Evolutionary conservation across 2,888 invertebrate species (phyloP).

Genomic region (Acanthopleura granulata): DNA sequence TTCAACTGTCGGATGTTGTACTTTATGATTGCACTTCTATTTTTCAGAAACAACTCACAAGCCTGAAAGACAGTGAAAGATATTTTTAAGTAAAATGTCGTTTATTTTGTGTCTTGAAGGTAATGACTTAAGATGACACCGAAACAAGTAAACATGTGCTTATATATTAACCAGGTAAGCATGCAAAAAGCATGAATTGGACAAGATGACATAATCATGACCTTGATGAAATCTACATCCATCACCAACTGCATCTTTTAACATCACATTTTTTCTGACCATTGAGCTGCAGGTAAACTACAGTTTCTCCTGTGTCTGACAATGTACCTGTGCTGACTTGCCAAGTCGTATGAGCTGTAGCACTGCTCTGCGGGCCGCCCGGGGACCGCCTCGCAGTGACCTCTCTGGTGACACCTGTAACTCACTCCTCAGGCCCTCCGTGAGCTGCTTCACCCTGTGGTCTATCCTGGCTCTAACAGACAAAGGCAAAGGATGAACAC

Average conservation of each 20-base stretch:
- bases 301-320: not conserved
- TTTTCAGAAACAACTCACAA: conserved; percentile 84
- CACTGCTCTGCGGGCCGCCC: conserved; percentile 87
- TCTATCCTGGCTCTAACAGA: conserved; percentile 62
- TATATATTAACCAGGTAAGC: not conserved
- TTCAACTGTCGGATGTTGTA: conserved; percentile 83
- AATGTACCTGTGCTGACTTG: conserved; percentile 74
- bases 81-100: not conserved
- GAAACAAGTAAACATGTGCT: not conserved
- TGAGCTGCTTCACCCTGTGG: conserved; percentile 74
- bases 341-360: conserved; percentile 85
- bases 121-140: not conserved
- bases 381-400: conserved; percentile 86
- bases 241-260: too few species aligned
- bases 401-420: conserved; percentile 90
- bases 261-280: too few species aligned
- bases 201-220: too few species aligned
- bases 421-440: conserved; percentile 90
- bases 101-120: not conserved
- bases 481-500: not conserved
- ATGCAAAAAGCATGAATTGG: not conserved
- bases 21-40: conserved; percentile 85
- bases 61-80: conserved; percentile 76
- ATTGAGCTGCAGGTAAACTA: too few species aligned
- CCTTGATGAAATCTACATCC: too few species aligned